phyloP scores from a whole-genome alignment of 2,113 vertebrate genomes.

The Balaeniceps rex region DNA sequence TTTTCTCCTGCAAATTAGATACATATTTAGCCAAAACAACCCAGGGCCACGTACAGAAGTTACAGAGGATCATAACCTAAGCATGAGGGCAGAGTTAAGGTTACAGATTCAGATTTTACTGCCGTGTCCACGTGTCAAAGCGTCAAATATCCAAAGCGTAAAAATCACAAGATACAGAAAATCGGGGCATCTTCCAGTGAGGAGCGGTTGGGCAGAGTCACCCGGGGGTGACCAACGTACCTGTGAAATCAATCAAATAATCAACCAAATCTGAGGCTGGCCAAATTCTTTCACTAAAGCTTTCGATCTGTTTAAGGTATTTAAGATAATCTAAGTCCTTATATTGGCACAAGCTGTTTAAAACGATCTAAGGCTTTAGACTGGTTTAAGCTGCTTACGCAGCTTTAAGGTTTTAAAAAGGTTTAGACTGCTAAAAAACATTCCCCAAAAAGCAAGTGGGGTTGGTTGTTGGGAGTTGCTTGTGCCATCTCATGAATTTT shows the following conservation, averaged over 20 bases:
- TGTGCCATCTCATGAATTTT: not conserved
- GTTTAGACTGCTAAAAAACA: slow-evolving; percentile 50
- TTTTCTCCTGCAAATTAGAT: not conserved
- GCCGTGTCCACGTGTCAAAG: not conserved
- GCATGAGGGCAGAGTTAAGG: not conserved
- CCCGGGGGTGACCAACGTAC: not conserved
- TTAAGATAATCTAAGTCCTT: slow-evolving; percentile 54
- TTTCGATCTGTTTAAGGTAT: slow-evolving; percentile 56
- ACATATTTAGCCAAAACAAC: not conserved
- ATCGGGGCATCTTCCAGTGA: not conserved
- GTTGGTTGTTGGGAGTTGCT: not conserved
- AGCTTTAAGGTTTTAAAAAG: slow-evolving; percentile 54
- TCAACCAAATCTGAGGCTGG: not conserved
- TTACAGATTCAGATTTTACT: not conserved
- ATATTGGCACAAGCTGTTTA: slow-evolving; percentile 63
- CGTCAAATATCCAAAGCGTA: not conserved
- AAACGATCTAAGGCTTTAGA: slow-evolving; percentile 58
- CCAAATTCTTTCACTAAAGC: slow-evolving; percentile 28
- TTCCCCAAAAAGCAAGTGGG: not conserved
- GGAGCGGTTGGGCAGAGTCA: not conserved
- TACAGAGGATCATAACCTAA: not conserved
- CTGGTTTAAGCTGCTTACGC: slow-evolving; percentile 56
- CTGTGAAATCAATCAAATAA: not conserved
- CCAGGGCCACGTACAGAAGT: not conserved
- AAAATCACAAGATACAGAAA: not conserved